These are phyloP conservation scores for Epicauta chinensis DNA, from an alignment of 1,140 invertebrate species.

Conservation along the genomic window DNA sequence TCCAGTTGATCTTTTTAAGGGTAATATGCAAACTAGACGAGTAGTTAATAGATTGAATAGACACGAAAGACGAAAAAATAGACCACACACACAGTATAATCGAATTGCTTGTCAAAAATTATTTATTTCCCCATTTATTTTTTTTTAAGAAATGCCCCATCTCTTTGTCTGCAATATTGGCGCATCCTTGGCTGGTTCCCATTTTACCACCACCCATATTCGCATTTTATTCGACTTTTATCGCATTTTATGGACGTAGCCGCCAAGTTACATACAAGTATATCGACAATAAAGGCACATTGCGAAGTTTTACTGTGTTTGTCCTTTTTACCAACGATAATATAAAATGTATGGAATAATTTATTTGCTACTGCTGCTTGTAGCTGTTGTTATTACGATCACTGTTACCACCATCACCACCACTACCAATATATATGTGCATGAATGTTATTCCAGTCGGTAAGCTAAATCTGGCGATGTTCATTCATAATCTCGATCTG, in stretches of 20 bases:
- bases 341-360: constrained; percentile 36
- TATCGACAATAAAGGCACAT: constrained; percentile 28
- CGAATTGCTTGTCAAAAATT: too few species aligned
- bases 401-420: too few species aligned
- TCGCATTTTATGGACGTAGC: constrained; percentile 19
- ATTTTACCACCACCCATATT: constrained; percentile 26
- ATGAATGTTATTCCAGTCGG: constrained; percentile 19
- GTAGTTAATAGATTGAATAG: too few species aligned
- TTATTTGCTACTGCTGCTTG: constrained; percentile 18
- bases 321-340: constrained; percentile 18
- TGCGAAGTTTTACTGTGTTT: constrained; percentile 28
- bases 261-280: constrained; percentile 22
- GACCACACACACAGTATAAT: too few species aligned
- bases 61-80: too few species aligned
- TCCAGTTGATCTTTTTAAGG: too few species aligned
- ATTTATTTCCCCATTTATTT: too few species aligned
- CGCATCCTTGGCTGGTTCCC: constrained; percentile 19
- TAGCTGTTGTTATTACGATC: neutral
- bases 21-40: too few species aligned
- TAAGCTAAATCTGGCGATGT: constrained; percentile 37
- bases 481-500: constrained; percentile 37
- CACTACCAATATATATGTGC: neutral
- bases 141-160: neutral
- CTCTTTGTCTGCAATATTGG: constrained; percentile 3
- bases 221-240: constrained; percentile 31